A percentile compares a stretch with the other conserved stretches of the same genome.
Evolutionary conservation across 2,888 invertebrate species (phyloP).

Genomic region (Mythimna impura): DNA sequence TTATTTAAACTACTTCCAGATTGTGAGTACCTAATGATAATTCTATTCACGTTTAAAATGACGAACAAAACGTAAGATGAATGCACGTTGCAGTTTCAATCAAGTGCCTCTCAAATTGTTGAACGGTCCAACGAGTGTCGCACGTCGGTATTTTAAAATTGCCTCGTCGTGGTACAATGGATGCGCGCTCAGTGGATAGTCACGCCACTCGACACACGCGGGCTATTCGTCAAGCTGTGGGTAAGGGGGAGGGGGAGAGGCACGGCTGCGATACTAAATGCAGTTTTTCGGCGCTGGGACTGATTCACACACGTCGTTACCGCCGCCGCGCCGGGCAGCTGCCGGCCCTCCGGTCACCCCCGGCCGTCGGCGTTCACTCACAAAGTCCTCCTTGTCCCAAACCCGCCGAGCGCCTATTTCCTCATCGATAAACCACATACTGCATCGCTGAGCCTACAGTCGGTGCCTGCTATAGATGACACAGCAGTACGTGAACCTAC

Average conservation of each 20-base stretch:
- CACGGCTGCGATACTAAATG: conserved; percentile 37
- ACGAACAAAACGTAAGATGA: not conserved
- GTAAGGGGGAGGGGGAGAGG: not conserved
- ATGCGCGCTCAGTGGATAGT: conserved; percentile 20
- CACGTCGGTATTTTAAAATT: conserved; percentile 44
- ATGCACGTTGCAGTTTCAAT: conserved; percentile 6
- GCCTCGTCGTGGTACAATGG: conserved; percentile 25
- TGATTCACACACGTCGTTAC: conserved; percentile 48
- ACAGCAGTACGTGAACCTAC: not conserved
- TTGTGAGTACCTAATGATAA: too few species aligned
- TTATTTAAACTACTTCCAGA: not conserved
- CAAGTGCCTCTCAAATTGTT: conserved; percentile 4
- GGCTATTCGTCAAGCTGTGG: conserved; percentile 38
- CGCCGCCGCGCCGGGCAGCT: not conserved
- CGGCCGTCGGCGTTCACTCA: conserved; percentile 5
- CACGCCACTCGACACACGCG: conserved; percentile 40
- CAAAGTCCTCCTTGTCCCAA: conserved; percentile 17
- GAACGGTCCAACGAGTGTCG: not conserved
- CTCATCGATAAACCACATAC: conserved; percentile 29
- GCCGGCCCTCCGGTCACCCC: not conserved
- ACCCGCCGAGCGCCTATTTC: conserved; percentile 24
- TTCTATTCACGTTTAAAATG: too few species aligned
- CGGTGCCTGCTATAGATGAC: not conserved
- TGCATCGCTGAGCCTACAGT: conserved; percentile 14
- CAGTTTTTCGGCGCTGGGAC: conserved; percentile 38